Percentiles rank a stretch among this genome's conserved stretches.
Evolutionary conservation across 2,113 vertebrate genomes (phyloP).

Genomic region (Galemys pyrenaicus): DNA sequence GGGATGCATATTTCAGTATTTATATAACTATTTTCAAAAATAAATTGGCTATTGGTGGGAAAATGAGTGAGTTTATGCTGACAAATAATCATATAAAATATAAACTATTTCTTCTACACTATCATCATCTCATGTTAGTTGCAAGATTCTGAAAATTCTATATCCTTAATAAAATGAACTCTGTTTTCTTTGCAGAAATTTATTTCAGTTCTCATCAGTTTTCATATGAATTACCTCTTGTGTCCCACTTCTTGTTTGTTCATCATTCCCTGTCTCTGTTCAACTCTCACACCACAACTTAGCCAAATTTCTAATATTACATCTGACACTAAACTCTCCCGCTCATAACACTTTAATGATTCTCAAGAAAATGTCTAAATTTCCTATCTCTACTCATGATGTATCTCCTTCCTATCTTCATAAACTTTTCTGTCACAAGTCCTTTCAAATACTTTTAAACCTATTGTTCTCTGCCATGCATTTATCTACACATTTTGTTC

Average conservation of each 20-base stretch:
- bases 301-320: neutral
- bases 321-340: neutral
- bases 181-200: neutral
- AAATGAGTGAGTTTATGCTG: neutral
- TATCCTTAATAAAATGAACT: neutral
- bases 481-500: neutral
- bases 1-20: neutral
- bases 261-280: neutral
- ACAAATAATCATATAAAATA: conserved; percentile 6
- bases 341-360: neutral
- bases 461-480: neutral
- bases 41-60: neutral
- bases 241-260: neutral
- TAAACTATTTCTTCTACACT: neutral
- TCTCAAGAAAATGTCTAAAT: neutral
- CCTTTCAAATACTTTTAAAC: neutral
- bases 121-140: neutral
- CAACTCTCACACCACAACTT: neutral
- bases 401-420: neutral
- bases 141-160: conserved; percentile 1
- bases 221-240: neutral
- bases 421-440: neutral
- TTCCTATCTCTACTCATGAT: neutral
- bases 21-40: neutral
- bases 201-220: neutral